These are phyloP conservation scores for Heliconius hewitsoni DNA, from an alignment of 1,140 invertebrate species.

Conservation along the genomic window DNA sequence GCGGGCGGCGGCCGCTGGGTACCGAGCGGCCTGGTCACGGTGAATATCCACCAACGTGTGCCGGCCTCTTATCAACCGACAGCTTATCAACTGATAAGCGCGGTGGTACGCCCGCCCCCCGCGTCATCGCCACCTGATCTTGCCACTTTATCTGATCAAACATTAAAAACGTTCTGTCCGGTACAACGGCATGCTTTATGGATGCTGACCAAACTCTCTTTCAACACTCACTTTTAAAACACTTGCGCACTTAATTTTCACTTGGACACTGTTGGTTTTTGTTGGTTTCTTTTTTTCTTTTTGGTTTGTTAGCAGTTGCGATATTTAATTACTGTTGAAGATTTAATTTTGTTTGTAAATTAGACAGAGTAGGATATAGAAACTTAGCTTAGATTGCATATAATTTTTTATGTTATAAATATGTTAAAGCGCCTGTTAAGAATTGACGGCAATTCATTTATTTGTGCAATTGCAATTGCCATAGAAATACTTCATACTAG, in stretches of 20 bases:
- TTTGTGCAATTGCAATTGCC: background rate
- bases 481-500: background rate
- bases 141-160: conserved; percentile 48
- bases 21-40: conserved; percentile 72
- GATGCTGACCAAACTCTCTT: background rate
- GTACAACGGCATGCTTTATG: conserved; percentile 51
- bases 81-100: conserved; percentile 78
- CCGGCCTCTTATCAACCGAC: conserved; percentile 56
- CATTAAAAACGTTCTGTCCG: conserved; percentile 72
- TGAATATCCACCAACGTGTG: conserved; percentile 62
- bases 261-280: conserved; percentile 24
- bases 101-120: conserved; percentile 70
- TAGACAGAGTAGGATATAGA: background rate
- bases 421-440: background rate
- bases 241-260: conserved; percentile 17
- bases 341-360: background rate
- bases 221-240: conserved; percentile 32
- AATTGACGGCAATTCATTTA: background rate
- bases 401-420: background rate
- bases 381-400: background rate
- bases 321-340: conserved; percentile 43
- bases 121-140: conserved; percentile 75
- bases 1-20: conserved; percentile 76
- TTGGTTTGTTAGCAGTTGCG: conserved; percentile 46
- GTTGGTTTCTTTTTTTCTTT: background rate